Conservation (phyloP, 1,140 invertebrate species). For the Drosophila baimaii region DNA sequence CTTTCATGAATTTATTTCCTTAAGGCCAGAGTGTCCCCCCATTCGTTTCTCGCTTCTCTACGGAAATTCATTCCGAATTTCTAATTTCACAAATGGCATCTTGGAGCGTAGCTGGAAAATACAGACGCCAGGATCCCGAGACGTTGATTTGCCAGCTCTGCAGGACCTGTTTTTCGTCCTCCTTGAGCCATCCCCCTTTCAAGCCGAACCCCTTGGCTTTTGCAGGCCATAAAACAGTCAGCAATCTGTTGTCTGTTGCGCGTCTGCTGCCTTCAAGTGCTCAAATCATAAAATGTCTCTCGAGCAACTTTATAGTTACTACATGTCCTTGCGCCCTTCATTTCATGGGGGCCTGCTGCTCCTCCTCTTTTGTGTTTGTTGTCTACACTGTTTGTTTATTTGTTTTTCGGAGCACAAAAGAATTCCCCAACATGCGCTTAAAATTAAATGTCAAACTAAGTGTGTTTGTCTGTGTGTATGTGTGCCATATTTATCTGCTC, state of each 20-base stretch:
- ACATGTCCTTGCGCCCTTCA: slow-evolving; percentile 26
- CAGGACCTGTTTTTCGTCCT: slow-evolving; percentile 2
- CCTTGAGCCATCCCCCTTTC: neutral
- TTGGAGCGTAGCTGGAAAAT: slow-evolving; percentile 35
- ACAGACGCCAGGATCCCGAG: slow-evolving; percentile 42
- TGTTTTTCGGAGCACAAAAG: slow-evolving; percentile 79
- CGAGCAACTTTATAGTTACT: slow-evolving; percentile 80
- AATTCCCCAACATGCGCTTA: slow-evolving; percentile 83
- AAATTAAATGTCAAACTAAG: slow-evolving; percentile 82
- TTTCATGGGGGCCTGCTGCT: neutral
- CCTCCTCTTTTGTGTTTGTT: slow-evolving; percentile 53
- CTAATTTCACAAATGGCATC: slow-evolving; percentile 76
- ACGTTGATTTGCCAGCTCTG: slow-evolving; percentile 64
- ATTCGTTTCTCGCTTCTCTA: neutral
- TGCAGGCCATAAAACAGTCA: slow-evolving; percentile 74
- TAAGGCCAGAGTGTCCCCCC: neutral
- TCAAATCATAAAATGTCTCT: slow-evolving; percentile 83
- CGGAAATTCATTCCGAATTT: slow-evolving; percentile 26
- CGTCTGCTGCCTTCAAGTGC: slow-evolving; percentile 80
- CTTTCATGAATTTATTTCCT: too few relatives aligned
- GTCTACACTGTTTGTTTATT: slow-evolving; percentile 76
- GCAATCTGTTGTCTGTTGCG: slow-evolving; percentile 80
- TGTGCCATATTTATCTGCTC: slow-evolving; percentile 72
- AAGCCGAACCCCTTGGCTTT: slow-evolving; percentile 18
- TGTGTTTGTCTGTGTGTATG: slow-evolving; percentile 40